Evolutionary conservation across 2,797 vertebrate genomes (phyloP), one percentile per base, ranked within the genome.

Genomic region (Garrulus glandarius): DNA sequence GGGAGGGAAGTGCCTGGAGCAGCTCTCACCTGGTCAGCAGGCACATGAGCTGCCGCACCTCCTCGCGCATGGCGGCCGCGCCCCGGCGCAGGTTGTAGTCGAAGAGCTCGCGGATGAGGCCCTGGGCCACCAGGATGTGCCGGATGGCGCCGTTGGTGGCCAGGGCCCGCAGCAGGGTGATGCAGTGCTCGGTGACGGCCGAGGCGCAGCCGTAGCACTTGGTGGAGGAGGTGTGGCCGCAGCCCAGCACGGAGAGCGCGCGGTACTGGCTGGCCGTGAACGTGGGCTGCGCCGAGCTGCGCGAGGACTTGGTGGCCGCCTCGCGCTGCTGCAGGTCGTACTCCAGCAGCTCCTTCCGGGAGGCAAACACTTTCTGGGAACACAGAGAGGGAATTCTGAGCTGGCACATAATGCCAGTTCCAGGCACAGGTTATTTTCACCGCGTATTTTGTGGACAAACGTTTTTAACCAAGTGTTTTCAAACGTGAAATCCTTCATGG

Each of bases 161-260:
- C 97, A 99, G 96, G 8, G 99, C 99, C 4, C 99, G 98, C 24
- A 99, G 98, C 43, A 99, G 96, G 0, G 99, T 99, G 95, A 99
- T 99, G 77, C 99, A 99, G 95, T 99, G 99, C 57, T 99, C 99
- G 0, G 99, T 99, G 97, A 99, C 99, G 0, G 99, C 99, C 0
- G 99, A 99, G 47, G 99, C 99, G 3, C 99, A 99, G 96, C 99
- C 99, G 0, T 99, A 99, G 96, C 99, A 99, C 96, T 99, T 99
- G 39, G 97, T 99, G 55, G 99, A 99, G 12, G 99, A 99, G 1
- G 99, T 99, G 97, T 99, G 99, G 86, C 99, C 99, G 4, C 99
- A 99, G 95, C 99, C 99, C 30, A 99, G 96, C 76, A 99, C 99
- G 0, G 99, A 99, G 32, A 99, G 98, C n/a, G 99, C 99, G 0